These are phyloP conservation scores for Thomomys bottae DNA, from an alignment of 2,113 vertebrate genomes.

Conservation along the genomic window DNA sequence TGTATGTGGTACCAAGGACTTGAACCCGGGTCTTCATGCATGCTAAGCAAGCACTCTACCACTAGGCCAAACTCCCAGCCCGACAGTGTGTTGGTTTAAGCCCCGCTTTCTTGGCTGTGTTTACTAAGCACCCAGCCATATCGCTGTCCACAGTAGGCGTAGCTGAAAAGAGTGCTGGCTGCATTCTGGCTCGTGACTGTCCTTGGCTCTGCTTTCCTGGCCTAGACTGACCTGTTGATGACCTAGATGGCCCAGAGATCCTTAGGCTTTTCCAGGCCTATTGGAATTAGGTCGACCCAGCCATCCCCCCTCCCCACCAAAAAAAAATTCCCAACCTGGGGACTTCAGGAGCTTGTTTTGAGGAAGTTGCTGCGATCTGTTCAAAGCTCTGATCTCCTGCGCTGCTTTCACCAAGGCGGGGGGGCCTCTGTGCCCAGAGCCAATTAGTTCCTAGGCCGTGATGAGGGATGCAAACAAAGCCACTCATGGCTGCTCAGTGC, in stretches of 20 bases:
- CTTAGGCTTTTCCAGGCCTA: not conserved
- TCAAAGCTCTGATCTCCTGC: too few relatives aligned
- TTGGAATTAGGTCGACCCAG: not conserved
- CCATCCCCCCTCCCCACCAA: not conserved
- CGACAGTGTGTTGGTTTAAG: not conserved
- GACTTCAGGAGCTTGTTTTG: not conserved
- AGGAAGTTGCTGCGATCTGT: not conserved
- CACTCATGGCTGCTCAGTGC: conserved; percentile 23
- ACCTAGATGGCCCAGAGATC: not conserved
- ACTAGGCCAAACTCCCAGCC: too few relatives aligned
- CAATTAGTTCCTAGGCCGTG: conserved; percentile 29
- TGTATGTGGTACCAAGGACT: too few relatives aligned
- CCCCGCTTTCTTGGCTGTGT: too few relatives aligned
- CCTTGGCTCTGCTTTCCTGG: not conserved
- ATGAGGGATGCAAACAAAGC: conserved; percentile 54
- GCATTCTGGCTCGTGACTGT: not conserved
- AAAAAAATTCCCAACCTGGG: not conserved
- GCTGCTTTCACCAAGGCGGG: not conserved
- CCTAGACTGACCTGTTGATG: not conserved
- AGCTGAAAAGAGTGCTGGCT: not conserved
- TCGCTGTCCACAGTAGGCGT: accelerated
- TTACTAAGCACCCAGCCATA: not conserved
- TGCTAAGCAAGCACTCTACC: too few relatives aligned
- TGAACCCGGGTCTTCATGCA: too few relatives aligned
- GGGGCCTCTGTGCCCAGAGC: not conserved